Evolutionary conservation across 35 echinoderm and acorn worm species (phyloP).

Genomic region (Patiria miniata): DNA sequence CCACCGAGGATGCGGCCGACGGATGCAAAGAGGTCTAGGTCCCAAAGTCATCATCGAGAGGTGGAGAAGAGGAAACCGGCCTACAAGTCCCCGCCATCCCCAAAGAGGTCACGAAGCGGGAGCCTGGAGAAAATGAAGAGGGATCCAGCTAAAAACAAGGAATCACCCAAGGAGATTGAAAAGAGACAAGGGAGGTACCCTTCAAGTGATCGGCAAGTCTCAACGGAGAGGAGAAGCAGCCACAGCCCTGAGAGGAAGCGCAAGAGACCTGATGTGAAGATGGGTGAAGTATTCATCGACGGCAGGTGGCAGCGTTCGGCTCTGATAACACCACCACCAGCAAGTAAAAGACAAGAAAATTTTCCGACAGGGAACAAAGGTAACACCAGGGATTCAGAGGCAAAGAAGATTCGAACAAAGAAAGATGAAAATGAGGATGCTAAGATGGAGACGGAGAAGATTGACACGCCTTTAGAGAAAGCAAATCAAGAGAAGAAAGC

Average conservation of each 20-base stretch:
- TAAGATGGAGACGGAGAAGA: neutral
- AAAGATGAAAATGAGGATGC: neutral
- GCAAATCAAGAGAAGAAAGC: neutral
- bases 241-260: neutral
- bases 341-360: neutral
- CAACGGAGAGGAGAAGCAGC: neutral
- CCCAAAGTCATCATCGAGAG: neutral
- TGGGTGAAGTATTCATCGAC: neutral
- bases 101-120: neutral
- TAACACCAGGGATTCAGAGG: neutral
- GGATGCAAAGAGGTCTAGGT: neutral
- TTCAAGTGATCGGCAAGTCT: neutral
- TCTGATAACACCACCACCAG: no score
- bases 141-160: neutral
- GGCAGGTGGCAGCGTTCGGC: neutral
- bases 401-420: neutral
- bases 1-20: neutral
- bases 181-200: constrained; percentile 2
- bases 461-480: neutral
- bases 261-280: neutral
- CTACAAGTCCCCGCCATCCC: neutral
- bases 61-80: neutral
- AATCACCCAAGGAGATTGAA: neutral
- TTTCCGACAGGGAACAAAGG: neutral
- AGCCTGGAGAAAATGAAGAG: neutral